These are phyloP conservation scores for Mayetiola destructor DNA, from an alignment of 2,888 invertebrate species.

Conservation along the genomic window DNA sequence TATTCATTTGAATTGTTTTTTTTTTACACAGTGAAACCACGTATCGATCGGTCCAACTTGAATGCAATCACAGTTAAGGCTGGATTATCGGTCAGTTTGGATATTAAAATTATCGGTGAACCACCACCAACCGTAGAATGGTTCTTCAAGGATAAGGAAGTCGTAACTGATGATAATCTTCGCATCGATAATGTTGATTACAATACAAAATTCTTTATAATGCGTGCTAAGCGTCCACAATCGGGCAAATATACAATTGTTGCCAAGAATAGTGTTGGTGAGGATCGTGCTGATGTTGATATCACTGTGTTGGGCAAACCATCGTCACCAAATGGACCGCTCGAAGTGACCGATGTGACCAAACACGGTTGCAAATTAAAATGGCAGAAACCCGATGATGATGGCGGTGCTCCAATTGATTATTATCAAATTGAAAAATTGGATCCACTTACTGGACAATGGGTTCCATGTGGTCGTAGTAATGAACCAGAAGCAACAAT, in stretches of 20 bases:
- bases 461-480: conserved; percentile 82
- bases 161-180: conserved; percentile 42
- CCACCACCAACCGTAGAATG: conserved; percentile 87
- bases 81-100: conserved; percentile 73
- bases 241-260: conserved; percentile 79
- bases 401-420: conserved; percentile 86
- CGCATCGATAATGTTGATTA: conserved; percentile 76
- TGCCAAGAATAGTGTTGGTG: conserved; percentile 85
- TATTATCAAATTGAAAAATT: conserved; percentile 93
- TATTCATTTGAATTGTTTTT: conserved; percentile 14
- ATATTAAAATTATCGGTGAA: conserved; percentile 82
- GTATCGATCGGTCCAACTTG: conserved; percentile 81
- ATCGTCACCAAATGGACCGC: conserved; percentile 66
- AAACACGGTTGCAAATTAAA: conserved; percentile 83
- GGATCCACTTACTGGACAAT: conserved; percentile 80
- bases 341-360: conserved; percentile 75
- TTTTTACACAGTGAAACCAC: conserved; percentile 64
- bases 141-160: conserved; percentile 59
- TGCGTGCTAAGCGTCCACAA: conserved; percentile 64
- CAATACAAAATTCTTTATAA: conserved; percentile 77
- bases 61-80: conserved; percentile 73
- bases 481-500: conserved; percentile 73
- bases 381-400: conserved; percentile 91
- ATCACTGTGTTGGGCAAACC: conserved; percentile 75
- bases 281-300: conserved; percentile 81